A percentile compares a stretch with the other conserved stretches of the same genome.
Evolutionary conservation across 2,113 vertebrate genomes (phyloP).

Genomic region (Ia io): DNA sequence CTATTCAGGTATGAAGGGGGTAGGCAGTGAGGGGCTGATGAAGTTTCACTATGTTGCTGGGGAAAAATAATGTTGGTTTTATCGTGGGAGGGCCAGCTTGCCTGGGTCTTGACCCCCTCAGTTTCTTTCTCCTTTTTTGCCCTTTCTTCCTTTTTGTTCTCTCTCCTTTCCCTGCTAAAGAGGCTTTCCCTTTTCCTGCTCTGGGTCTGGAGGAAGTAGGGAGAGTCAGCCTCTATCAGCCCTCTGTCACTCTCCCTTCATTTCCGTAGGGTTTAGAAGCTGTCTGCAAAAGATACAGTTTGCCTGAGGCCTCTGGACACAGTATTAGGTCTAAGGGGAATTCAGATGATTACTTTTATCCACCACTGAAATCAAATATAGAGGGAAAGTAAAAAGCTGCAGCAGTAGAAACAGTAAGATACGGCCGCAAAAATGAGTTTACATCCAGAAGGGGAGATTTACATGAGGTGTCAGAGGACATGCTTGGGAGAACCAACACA

Average conservation of each 20-base stretch:
- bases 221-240: not conserved
- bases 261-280: not conserved
- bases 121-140: not conserved
- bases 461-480: not conserved
- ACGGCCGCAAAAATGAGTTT: not conserved
- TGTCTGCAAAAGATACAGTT: not conserved
- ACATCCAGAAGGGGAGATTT: not conserved
- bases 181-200: not conserved
- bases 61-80: not conserved
- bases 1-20: accelerated
- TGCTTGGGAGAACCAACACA: not conserved
- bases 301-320: not conserved
- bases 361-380: conserved; percentile 33
- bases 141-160: not conserved
- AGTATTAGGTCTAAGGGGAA: not conserved
- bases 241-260: not conserved
- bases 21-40: not conserved
- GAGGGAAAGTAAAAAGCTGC: not conserved
- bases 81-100: not conserved
- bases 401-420: not conserved
- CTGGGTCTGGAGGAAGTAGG: not conserved
- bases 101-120: not conserved
- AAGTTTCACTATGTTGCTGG: not conserved
- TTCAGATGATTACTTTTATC: conserved; percentile 47
- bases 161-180: not conserved